Conservation (phyloP, 1,140 invertebrate species). For the Ostrea denselamellosa region DNA sequence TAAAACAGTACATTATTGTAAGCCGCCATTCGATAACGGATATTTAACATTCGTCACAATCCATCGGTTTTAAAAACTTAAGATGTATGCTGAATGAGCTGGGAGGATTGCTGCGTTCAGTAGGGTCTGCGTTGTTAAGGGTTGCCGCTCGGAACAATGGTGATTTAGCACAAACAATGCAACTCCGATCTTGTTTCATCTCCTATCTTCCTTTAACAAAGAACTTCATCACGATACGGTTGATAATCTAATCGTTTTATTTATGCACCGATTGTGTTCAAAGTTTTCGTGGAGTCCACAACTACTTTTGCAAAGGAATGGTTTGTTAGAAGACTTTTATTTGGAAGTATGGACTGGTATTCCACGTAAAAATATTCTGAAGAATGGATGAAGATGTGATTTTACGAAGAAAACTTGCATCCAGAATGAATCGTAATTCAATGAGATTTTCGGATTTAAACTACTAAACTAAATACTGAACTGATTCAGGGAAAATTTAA, state of each 20-base stretch:
- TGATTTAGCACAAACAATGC: conserved; percentile 30
- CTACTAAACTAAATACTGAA: background rate
- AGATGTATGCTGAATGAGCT: conserved; percentile 15
- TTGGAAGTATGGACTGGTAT: background rate
- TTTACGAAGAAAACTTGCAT: background rate
- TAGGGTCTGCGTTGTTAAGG: conserved; percentile 30
- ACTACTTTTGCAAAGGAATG: background rate
- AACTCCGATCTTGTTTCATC: conserved; percentile 2
- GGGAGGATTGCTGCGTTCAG: background rate
- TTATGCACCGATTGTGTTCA: conserved; percentile 11
- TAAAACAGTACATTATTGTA: background rate
- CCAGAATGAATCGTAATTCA: background rate
- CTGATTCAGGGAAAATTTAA: background rate
- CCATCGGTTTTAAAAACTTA: conserved; percentile 16
- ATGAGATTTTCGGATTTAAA: conserved; percentile 10
- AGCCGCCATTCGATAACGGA: background rate
- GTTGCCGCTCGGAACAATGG: conserved; percentile 25
- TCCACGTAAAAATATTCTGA: background rate
- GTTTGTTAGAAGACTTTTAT: background rate
- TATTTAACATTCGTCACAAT: conserved; percentile 35
- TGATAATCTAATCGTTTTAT: conserved; percentile 33
- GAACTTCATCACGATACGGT: background rate
- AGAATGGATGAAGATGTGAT: background rate
- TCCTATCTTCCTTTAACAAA: conserved; percentile 22
- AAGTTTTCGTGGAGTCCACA: background rate